phyloP scores from a whole-genome alignment of 2,113 vertebrate species.

The Scartelaos histophorus region DNA sequence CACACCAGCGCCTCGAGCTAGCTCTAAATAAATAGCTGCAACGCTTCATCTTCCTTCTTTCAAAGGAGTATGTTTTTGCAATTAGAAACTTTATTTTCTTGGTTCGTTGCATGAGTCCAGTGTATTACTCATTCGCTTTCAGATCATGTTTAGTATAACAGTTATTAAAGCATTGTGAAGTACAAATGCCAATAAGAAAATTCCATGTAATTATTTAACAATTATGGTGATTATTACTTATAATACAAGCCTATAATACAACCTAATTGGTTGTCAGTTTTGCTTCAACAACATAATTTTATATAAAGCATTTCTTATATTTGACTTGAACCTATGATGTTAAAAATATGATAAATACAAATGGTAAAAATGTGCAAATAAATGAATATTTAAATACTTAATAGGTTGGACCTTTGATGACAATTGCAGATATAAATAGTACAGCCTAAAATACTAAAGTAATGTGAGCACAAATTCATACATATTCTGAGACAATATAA shows the following conservation, averaged over 20 bases:
- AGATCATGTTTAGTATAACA: not conserved
- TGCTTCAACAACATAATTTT: not conserved
- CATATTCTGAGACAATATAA: too few relatives aligned
- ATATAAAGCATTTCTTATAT: not conserved
- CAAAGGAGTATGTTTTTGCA: constrained; percentile 11
- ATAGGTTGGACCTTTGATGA: not conserved
- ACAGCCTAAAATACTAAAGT: not conserved
- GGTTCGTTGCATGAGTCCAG: not conserved
- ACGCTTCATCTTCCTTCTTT: not conserved
- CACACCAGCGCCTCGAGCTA: not conserved
- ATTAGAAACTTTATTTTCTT: not conserved
- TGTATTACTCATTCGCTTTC: not conserved
- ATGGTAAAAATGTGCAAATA: too few relatives aligned
- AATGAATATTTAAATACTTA: too few relatives aligned
- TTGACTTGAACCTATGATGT: not conserved
- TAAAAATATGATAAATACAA: too few relatives aligned
- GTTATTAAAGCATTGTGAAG: not conserved
- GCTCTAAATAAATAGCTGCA: constrained; percentile 3
- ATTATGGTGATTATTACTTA: not conserved
- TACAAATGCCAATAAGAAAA: not conserved
- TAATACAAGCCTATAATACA: not conserved
- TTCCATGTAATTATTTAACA: not conserved
- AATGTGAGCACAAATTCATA: too few relatives aligned
- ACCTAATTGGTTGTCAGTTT: not conserved
- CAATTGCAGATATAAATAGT: not conserved